Evolutionary conservation across 2,888 invertebrate species (phyloP).

Genomic region (Thera britannica): DNA sequence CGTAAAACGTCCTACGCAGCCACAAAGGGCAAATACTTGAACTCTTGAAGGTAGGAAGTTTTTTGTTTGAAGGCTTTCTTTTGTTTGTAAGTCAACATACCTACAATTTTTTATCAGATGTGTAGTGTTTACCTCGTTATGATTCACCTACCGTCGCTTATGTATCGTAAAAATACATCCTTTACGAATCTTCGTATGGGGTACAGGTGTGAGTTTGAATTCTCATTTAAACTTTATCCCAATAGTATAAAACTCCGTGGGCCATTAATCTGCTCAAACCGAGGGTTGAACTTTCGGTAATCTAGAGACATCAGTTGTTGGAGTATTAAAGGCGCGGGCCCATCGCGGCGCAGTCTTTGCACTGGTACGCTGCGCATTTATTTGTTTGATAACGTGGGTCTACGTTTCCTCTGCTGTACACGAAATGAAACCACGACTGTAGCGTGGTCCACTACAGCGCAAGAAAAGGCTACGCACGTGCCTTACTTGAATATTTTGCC

Average conservation of each 20-base stretch:
- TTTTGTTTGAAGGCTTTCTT: background rate
- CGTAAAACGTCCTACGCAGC: background rate
- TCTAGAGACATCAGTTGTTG: conserved; percentile 1
- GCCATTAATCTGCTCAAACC: background rate
- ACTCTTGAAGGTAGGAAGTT: background rate
- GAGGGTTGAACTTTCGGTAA: background rate
- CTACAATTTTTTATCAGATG: background rate
- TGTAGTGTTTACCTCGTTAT: background rate
- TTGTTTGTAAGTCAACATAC: background rate
- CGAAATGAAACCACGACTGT: too few relatives aligned
- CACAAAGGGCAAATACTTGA: background rate
- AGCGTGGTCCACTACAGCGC: too few relatives aligned
- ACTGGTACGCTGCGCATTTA: too few relatives aligned
- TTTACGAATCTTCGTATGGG: too few relatives aligned
- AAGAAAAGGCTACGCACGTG: too few relatives aligned
- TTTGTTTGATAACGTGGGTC: too few relatives aligned
- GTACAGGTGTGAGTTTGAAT: background rate
- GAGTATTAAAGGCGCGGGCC: background rate
- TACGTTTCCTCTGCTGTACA: too few relatives aligned
- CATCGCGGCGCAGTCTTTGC: too few relatives aligned
- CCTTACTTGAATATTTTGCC: too few relatives aligned
- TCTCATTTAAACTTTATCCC: background rate
- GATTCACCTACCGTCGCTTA: background rate
- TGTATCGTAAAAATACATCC: background rate
- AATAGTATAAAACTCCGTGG: background rate